Percentiles rank a stretch among this genome's conserved stretches.
phyloP scores from a whole-genome alignment of 2,797 vertebrate genomes.

The Knipowitschia caucasica region DNA sequence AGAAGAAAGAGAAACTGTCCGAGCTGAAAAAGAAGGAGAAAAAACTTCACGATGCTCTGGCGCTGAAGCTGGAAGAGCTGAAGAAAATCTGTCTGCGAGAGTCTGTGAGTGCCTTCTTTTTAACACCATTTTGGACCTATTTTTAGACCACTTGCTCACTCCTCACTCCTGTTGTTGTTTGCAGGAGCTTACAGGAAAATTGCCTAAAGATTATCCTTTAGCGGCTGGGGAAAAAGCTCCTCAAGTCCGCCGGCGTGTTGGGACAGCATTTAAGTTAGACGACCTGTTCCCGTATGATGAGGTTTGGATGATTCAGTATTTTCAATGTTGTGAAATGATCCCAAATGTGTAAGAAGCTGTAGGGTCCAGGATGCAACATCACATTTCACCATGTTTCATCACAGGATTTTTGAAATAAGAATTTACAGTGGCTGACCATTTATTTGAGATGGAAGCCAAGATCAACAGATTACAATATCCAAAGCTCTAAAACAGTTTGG shows the following conservation, averaged over 20 bases:
- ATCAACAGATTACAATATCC: too few species aligned
- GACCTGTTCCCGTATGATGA: slow-evolving; percentile 85
- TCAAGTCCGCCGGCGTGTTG: slow-evolving; percentile 83
- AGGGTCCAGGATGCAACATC: background rate
- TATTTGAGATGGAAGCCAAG: background rate
- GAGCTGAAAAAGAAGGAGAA: slow-evolving; percentile 93
- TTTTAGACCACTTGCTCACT: slow-evolving; percentile 9
- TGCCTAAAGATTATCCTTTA: slow-evolving; percentile 92
- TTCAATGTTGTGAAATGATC: slow-evolving; percentile 2
- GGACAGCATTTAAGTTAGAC: slow-evolving; percentile 88
- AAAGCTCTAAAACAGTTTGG: too few species aligned
- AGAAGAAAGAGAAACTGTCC: slow-evolving; percentile 89
- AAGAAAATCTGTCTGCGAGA: slow-evolving; percentile 92
- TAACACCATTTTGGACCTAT: background rate
- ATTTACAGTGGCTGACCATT: background rate
- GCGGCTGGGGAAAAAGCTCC: slow-evolving; percentile 85
- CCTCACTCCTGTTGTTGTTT: slow-evolving; percentile 19
- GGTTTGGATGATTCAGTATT: slow-evolving; percentile 54
- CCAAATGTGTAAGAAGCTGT: slow-evolving; percentile 2
- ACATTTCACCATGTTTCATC: slow-evolving; percentile 15
- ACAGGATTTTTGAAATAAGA: slow-evolving; percentile 15
- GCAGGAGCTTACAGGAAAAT: slow-evolving; percentile 89
- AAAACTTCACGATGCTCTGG: slow-evolving; percentile 83
- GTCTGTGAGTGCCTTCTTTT: slow-evolving; percentile 79
- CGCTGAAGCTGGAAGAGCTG: slow-evolving; percentile 87